Evolutionary conservation across 2,888 invertebrate genomes (phyloP), one percentile per base, ranked within the genome.

Genomic region (Nebria brevicollis): DNA sequence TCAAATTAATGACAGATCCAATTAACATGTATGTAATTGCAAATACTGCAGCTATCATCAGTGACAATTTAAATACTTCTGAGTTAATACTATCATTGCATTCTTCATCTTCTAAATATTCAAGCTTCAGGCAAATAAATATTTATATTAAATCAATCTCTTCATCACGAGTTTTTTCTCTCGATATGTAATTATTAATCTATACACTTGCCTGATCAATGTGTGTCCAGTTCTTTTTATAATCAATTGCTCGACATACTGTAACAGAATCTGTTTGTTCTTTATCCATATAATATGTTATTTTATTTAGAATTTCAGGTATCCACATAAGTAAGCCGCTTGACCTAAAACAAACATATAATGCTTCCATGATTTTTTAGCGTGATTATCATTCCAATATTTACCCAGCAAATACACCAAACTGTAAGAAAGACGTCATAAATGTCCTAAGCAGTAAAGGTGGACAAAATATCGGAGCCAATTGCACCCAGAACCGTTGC

Each of bases 311-410:
- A 81, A 93, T 92, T 25, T 91, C 90, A 0, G 93, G 93, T 83
- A 92, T 91, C 92, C 92, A 93, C 77, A 92, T 90, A 85, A 91
- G 90, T 84, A 92, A 90, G 0, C 92, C 91, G 72, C 91, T 91
- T 0, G 91, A 90, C 8, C 92, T 92, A 68, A 41, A 77, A n/a
- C 13, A 11, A 25, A 68, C 8, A 4, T 20, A 65, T 42, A 13
- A 2, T 75, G 15, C 7, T 11, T 2, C n/a, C 7, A 13, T 68
- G 43, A 54, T 68, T 72, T 43, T 41, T 2, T 72, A 72, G 25
- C 20, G 20, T 54, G 26, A 54, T 5, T 68, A 25, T 10, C 42
- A 10, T 15, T 13, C n/a, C 8, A 73, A 41, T 74, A 86, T 87
- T 87, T 86, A 89, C 88, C 87, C 85, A 43, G 86, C 85, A 85